Conservation (phyloP, 1,140 invertebrate species). For the Drosophila teissieri region DNA sequence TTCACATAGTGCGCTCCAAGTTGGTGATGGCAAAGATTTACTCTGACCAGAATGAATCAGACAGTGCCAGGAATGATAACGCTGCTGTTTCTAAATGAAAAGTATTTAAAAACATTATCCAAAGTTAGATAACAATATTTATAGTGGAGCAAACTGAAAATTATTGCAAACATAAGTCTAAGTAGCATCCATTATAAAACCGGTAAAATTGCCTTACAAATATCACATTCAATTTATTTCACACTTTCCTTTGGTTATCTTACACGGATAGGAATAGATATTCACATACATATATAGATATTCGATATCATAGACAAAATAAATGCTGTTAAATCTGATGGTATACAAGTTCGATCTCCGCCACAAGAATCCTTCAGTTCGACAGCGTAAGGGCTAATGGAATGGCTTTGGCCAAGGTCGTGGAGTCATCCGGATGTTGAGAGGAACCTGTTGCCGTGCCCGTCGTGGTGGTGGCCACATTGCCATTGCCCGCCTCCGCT, state of each 20-base stretch:
- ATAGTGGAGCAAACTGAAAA: too few species aligned
- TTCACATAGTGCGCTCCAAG: conserved; percentile 57
- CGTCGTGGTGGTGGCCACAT: conserved; percentile 72
- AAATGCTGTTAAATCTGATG: conserved; percentile 40
- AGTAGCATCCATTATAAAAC: neutral
- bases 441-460: conserved; percentile 78
- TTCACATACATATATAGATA: conserved; percentile 35
- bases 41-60: neutral
- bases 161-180: too few species aligned
- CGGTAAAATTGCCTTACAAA: conserved; percentile 48
- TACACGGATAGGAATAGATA: conserved; percentile 49
- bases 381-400: conserved; percentile 59
- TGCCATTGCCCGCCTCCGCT: conserved; percentile 59
- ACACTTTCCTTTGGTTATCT: conserved; percentile 65
- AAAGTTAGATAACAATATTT: neutral
- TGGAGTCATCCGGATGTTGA: conserved; percentile 76
- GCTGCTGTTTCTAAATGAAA: neutral
- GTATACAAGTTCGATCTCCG: conserved; percentile 21
- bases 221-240: conserved; percentile 80
- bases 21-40: conserved; percentile 38
- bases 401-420: conserved; percentile 53
- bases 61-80: neutral
- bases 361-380: conserved; percentile 20
- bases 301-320: conserved; percentile 63
- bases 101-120: neutral